A percentile compares a stretch with the other conserved stretches of the same genome.
These are phyloP conservation scores for Pachliopta kotzebuea DNA, from an alignment of 2,888 invertebrate species.

Conservation along the genomic window DNA sequence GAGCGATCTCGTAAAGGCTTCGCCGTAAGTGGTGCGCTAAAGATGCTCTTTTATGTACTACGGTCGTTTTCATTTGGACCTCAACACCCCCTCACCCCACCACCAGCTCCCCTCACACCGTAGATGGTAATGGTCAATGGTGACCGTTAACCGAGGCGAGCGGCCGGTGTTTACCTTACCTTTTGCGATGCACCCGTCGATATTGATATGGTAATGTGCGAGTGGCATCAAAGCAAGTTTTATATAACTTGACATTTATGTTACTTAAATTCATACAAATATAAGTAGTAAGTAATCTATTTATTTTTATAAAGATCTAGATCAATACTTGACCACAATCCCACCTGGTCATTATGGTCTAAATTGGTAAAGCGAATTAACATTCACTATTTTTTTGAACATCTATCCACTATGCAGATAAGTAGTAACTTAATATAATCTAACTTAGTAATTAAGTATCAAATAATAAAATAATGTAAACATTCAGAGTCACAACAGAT, in stretches of 20 bases:
- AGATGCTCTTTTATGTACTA: constrained; percentile 58
- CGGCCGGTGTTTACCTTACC: constrained; percentile 48
- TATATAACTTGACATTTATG: too few relatives aligned
- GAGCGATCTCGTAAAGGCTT: constrained; percentile 51
- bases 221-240: background rate
- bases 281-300: too few relatives aligned
- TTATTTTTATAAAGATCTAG: too few relatives aligned
- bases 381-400: too few relatives aligned
- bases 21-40: constrained; percentile 59
- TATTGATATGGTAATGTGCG: constrained; percentile 16
- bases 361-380: too few relatives aligned
- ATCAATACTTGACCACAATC: too few relatives aligned
- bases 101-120: constrained; percentile 26
- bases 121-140: constrained; percentile 48
- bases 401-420: too few relatives aligned
- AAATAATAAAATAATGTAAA: too few relatives aligned
- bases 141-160: constrained; percentile 46
- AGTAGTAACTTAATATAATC: too few relatives aligned
- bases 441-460: too few relatives aligned
- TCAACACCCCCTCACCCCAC: constrained; percentile 28
- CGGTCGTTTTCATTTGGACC: constrained; percentile 58
- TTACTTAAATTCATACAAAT: background rate
- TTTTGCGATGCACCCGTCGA: constrained; percentile 38
- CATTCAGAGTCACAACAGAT: too few relatives aligned
- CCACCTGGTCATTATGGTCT: too few relatives aligned